These are phyloP conservation scores for Diglossa cyanea DNA, from an alignment of 2,797 vertebrate genomes.

Conservation along the genomic window DNA sequence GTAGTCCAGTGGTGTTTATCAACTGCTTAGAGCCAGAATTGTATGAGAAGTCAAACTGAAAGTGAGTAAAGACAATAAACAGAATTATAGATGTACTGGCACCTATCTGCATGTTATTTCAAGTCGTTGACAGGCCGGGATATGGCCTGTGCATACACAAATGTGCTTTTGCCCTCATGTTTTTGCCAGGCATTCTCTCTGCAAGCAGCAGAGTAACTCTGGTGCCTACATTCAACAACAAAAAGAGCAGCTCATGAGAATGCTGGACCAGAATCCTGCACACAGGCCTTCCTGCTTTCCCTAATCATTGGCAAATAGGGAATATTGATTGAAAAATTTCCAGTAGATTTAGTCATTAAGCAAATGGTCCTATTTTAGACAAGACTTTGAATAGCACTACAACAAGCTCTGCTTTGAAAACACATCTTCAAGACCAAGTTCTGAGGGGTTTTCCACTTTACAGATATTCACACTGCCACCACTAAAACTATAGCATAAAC, in stretches of 20 bases:
- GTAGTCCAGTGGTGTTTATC: slow-evolving; percentile 42
- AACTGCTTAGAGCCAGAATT: slow-evolving; percentile 32
- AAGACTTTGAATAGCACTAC: neutral
- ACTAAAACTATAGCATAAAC: neutral
- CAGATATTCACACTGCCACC: neutral
- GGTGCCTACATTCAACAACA: neutral
- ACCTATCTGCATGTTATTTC: slow-evolving; percentile 59
- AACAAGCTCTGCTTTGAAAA: neutral
- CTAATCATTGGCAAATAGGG: neutral
- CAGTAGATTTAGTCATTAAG: neutral
- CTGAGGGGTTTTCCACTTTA: neutral
- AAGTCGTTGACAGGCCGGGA: slow-evolving; percentile 48
- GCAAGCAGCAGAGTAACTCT: neutral
- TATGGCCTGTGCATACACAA: slow-evolving; percentile 25
- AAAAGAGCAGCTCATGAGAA: neutral
- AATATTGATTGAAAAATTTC: neutral
- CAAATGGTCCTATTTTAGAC: neutral
- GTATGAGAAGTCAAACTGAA: slow-evolving; percentile 41
- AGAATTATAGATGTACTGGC: slow-evolving; percentile 53
- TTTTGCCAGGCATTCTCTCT: slow-evolving; percentile 48
- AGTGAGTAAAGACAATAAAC: slow-evolving; percentile 63
- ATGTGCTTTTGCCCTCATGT: neutral
- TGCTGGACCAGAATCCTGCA: neutral
- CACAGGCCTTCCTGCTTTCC: neutral
- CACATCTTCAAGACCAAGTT: neutral